A percentile compares a stretch with the other conserved stretches of the same genome.
phyloP scores from a whole-genome alignment of 2,797 vertebrate genomes.

The Notamacropus eugenii region DNA sequence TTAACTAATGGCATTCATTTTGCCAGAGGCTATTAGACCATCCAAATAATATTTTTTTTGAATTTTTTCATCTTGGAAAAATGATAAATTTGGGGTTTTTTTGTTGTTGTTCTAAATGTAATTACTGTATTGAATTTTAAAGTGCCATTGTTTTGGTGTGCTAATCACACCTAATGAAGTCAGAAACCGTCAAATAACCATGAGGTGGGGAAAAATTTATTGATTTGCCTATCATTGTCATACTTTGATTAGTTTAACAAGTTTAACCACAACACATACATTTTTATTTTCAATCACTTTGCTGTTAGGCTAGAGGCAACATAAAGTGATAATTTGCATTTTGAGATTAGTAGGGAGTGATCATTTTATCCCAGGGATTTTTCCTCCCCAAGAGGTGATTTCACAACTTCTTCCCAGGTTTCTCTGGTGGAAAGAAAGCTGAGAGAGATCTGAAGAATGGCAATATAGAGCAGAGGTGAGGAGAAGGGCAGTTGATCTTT shows the following conservation, averaged over 20 bases:
- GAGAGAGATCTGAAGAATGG: neutral
- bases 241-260: neutral
- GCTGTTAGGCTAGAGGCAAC: neutral
- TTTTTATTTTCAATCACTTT: neutral
- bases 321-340: neutral
- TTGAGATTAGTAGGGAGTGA: neutral
- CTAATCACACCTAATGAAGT: neutral
- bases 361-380: neutral
- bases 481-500: neutral
- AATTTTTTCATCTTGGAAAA: neutral
- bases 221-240: neutral
- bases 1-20: neutral
- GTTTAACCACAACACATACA: neutral
- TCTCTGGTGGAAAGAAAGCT: neutral
- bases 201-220: neutral
- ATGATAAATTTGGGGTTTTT: neutral
- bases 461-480: neutral
- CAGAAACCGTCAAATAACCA: neutral
- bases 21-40: neutral
- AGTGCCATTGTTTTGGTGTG: neutral
- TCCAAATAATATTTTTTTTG: neutral
- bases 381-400: neutral
- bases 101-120: neutral
- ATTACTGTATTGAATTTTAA: neutral
- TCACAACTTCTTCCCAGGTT: neutral